These are phyloP conservation scores for Druon quercuslanigerum DNA, from an alignment of 1,140 invertebrate genomes.

Conservation along the genomic window DNA sequence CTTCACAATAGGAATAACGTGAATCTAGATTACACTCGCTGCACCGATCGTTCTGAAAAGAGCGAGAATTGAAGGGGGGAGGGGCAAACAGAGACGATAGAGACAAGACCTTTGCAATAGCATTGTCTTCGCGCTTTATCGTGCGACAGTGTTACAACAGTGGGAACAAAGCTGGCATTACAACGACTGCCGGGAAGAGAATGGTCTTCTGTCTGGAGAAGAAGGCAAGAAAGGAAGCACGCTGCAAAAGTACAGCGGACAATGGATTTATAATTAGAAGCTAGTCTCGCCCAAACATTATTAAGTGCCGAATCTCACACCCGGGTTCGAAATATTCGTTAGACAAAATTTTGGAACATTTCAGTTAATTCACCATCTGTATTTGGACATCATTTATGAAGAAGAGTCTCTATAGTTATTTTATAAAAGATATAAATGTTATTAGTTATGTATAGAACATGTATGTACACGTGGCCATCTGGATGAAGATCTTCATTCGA, in stretches of 20 bases:
- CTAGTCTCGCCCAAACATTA: slow-evolving; percentile 45
- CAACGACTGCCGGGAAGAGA: slow-evolving; percentile 60
- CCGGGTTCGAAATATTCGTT: background rate
- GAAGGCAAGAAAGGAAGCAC: slow-evolving; percentile 56
- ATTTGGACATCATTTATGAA: too few relatives aligned
- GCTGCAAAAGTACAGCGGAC: slow-evolving; percentile 63
- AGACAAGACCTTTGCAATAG: slow-evolving; percentile 61
- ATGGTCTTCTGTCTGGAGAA: slow-evolving; percentile 47
- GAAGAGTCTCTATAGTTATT: background rate
- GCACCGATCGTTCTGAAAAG: slow-evolving; percentile 19
- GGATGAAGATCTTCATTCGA: slow-evolving; percentile 49
- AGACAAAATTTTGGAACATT: too few relatives aligned
- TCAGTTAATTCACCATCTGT: too few relatives aligned
- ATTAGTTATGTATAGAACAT: background rate
- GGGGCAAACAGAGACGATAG: slow-evolving; percentile 25
- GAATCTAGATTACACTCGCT: slow-evolving; percentile 29
- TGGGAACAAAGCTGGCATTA: slow-evolving; percentile 65
- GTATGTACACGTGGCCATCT: background rate
- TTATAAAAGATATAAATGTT: background rate
- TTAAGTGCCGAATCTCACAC: slow-evolving; percentile 22
- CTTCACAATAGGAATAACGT: slow-evolving; percentile 22
- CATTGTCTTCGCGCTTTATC: slow-evolving; percentile 67
- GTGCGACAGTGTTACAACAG: slow-evolving; percentile 67
- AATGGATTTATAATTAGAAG: slow-evolving; percentile 70
- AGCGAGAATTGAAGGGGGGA: slow-evolving; percentile 7